These are phyloP conservation scores for Zophobas morio DNA, from an alignment of 1,140 invertebrate genomes.

Conservation along the genomic window DNA sequence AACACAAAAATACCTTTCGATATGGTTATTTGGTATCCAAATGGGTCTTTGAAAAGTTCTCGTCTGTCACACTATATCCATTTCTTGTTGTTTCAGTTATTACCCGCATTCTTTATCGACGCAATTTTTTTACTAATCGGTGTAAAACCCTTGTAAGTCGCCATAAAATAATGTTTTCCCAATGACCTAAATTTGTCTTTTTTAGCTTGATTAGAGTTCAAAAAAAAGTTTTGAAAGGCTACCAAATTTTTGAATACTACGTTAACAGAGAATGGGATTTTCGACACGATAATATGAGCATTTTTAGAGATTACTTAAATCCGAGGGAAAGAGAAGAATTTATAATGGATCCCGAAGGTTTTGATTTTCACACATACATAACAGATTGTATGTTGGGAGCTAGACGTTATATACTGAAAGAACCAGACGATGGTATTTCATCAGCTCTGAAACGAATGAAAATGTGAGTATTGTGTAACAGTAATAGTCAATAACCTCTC, in stretches of 20 bases:
- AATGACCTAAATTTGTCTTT: background rate
- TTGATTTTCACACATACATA: conserved; percentile 83
- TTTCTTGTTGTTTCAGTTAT: conserved; percentile 85
- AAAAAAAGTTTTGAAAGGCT: conserved; percentile 83
- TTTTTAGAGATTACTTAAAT: conserved; percentile 75
- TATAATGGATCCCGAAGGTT: conserved; percentile 78
- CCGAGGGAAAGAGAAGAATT: conserved; percentile 75
- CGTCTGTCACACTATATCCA: conserved; percentile 83
- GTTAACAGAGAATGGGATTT: conserved; percentile 90
- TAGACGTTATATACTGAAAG: conserved; percentile 85
- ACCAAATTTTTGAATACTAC: conserved; percentile 89
- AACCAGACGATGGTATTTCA: conserved; percentile 87
- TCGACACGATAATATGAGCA: conserved; percentile 73
- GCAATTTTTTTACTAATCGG: conserved; percentile 80
- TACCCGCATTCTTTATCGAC: conserved; percentile 89
- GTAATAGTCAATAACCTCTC: no score
- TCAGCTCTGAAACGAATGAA: conserved; percentile 85
- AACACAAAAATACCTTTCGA: conserved; percentile 82
- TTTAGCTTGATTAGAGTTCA: conserved; percentile 77
- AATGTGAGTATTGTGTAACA: conserved; percentile 72
- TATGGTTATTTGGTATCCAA: conserved; percentile 89
- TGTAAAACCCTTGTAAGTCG: conserved; percentile 82
- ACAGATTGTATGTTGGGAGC: conserved; percentile 81
- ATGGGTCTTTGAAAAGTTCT: conserved; percentile 89
- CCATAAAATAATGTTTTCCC: background rate